phyloP scores from a whole-genome alignment of 2,888 invertebrate species.

The Asteroscopus sphinx region DNA sequence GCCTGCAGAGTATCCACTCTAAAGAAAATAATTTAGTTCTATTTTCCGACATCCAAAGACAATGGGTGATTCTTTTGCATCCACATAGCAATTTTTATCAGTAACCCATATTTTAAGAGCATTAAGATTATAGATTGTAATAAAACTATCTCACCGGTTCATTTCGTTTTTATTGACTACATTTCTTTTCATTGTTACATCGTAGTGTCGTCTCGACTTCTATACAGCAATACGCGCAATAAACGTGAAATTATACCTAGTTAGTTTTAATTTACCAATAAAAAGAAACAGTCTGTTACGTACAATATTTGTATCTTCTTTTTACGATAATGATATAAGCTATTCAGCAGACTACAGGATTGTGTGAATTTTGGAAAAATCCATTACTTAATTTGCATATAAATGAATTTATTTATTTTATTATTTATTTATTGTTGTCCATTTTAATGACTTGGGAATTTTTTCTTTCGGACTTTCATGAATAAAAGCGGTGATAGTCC shows the following conservation, averaged over 20 bases:
- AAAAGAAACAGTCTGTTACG: conserved; percentile 42
- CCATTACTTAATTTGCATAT: not conserved
- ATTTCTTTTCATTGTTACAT: conserved; percentile 45
- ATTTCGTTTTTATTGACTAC: conserved; percentile 45
- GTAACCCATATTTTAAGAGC: conserved; percentile 16
- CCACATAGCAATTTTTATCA: not conserved
- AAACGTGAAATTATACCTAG: conserved; percentile 53
- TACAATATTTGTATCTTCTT: conserved; percentile 27
- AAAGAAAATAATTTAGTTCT: not conserved
- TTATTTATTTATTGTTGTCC: too few species aligned
- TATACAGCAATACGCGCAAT: conserved; percentile 41
- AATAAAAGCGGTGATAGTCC: too few species aligned
- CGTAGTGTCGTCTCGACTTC: conserved; percentile 35
- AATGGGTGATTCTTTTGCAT: not conserved
- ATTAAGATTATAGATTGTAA: conserved; percentile 37
- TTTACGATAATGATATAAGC: conserved; percentile 13
- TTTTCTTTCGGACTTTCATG: too few species aligned
- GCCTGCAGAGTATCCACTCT: too few species aligned
- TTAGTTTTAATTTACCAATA: conserved; percentile 52
- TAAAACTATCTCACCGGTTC: conserved; percentile 40
- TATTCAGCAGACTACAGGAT: not conserved
- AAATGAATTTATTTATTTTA: too few species aligned
- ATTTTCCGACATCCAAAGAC: not conserved
- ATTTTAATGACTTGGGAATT: too few species aligned
- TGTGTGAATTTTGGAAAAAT: not conserved